A percentile compares a stretch with the other conserved stretches of the same genome.
phyloP scores from a whole-genome alignment of 1,140 invertebrate genomes.

The Eubasilissa regina region DNA sequence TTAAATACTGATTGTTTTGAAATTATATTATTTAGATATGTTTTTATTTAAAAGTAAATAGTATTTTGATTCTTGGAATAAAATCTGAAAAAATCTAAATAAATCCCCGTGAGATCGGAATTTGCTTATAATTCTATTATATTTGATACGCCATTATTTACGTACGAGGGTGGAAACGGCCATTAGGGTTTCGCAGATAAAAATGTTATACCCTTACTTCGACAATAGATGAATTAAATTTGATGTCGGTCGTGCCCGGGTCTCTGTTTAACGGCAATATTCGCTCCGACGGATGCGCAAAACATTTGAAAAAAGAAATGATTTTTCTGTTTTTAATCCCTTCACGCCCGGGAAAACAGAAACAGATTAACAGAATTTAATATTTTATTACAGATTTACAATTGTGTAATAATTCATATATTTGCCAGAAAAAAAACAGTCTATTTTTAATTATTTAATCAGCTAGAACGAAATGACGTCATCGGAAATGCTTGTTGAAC shows the following conservation, averaged over 20 bases:
- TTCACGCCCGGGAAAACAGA: neutral
- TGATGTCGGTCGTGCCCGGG: constrained; percentile 36
- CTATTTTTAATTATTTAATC: neutral
- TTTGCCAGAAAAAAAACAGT: neutral
- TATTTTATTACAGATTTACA: neutral
- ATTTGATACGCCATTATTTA: constrained; percentile 36
- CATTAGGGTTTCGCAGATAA: constrained; percentile 39
- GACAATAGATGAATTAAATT: constrained; percentile 50
- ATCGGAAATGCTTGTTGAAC: neutral
- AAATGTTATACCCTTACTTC: constrained; percentile 38
- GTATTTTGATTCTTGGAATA: no score
- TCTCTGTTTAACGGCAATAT: constrained; percentile 42
- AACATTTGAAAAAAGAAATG: neutral
- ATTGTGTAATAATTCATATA: neutral
- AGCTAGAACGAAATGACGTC: neutral
- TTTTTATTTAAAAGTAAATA: no score
- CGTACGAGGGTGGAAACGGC: constrained; percentile 38
- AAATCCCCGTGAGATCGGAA: constrained; percentile 8
- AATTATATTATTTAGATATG: no score
- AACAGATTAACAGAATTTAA: neutral
- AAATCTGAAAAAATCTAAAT: neutral
- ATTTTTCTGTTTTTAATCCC: constrained; percentile 15
- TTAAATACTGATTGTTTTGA: no score
- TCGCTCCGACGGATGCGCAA: constrained; percentile 24
- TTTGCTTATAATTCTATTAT: constrained; percentile 35